These are phyloP conservation scores for Phorcus lineatus DNA, from an alignment of 2,888 invertebrate species.

Conservation along the genomic window DNA sequence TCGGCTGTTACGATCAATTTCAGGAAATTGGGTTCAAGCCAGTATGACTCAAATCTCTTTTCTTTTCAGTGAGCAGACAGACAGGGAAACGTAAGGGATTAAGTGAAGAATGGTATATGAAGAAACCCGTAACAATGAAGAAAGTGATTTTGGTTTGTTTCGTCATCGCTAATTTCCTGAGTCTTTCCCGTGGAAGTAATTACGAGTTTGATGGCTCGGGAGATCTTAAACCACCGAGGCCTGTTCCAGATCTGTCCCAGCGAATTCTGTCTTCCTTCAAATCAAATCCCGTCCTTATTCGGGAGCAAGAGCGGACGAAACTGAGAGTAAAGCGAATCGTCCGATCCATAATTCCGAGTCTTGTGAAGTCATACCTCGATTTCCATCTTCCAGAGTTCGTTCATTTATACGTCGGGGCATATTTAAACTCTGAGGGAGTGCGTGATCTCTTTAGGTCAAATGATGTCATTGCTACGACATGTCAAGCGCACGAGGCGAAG, in stretches of 20 bases:
- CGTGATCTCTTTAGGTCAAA: neutral
- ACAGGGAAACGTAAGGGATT: too few relatives aligned
- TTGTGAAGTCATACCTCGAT: neutral
- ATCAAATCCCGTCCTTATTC: neutral
- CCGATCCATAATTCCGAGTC: neutral
- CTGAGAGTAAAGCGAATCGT: neutral
- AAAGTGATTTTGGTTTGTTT: too few relatives aligned
- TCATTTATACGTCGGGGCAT: neutral
- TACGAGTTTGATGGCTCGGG: neutral
- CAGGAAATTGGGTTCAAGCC: too few relatives aligned
- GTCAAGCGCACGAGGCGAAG: neutral
- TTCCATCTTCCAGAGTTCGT: constrained; percentile 5
- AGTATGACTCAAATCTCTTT: too few relatives aligned
- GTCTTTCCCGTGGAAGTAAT: too few relatives aligned
- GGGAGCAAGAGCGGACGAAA: too few relatives aligned
- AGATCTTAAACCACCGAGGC: neutral
- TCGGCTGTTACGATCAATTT: too few relatives aligned
- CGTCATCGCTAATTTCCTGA: too few relatives aligned
- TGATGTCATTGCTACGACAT: neutral
- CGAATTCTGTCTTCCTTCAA: neutral
- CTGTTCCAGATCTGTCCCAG: neutral
- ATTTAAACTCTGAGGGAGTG: too few relatives aligned
- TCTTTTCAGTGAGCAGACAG: too few relatives aligned
- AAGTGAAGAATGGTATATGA: too few relatives aligned
- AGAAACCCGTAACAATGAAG: too few relatives aligned